A percentile compares a stretch with the other conserved stretches of the same genome.
These are phyloP conservation scores for Tetranychus cinnabarinus DNA, from an alignment of 1,140 invertebrate species.

Conservation along the genomic window DNA sequence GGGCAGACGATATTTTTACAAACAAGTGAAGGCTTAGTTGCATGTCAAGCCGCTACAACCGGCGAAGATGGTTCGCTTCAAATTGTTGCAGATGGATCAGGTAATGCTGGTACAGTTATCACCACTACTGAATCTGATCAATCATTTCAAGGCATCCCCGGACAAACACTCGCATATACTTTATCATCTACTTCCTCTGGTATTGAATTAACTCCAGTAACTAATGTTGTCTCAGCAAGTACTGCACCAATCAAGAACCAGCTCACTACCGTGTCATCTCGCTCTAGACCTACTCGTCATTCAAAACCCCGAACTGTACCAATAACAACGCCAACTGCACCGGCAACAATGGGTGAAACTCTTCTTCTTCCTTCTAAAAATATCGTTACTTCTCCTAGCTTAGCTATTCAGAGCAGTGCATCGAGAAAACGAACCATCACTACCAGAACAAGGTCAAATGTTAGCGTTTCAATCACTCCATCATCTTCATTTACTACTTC, in stretches of 20 bases:
- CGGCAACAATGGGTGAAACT: neutral
- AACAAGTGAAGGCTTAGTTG: slow-evolving; percentile 4
- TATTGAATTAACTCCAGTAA: slow-evolving; percentile 3
- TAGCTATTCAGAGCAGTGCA: neutral
- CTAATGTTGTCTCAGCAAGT: neutral
- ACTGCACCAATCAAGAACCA: neutral
- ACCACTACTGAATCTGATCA: neutral
- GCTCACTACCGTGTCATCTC: neutral
- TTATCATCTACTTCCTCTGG: neutral
- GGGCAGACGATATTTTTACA: slow-evolving; percentile 3
- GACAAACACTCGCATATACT: slow-evolving; percentile 1
- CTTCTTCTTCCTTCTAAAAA: neutral
- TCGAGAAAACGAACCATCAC: neutral
- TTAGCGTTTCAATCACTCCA: neutral
- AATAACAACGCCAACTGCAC: neutral
- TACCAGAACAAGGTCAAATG: neutral
- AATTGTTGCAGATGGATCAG: neutral
- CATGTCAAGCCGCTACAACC: neutral
- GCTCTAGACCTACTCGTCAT: neutral
- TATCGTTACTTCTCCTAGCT: neutral
- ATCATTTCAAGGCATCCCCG: neutral
- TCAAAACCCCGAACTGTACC: neutral
- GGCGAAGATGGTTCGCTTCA: slow-evolving; percentile 3
- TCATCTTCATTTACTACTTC: neutral
- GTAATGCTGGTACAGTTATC: neutral